These are phyloP conservation scores for Lycodopsis pacificus DNA, from an alignment of 2,797 vertebrate genomes.

Conservation along the genomic window DNA sequence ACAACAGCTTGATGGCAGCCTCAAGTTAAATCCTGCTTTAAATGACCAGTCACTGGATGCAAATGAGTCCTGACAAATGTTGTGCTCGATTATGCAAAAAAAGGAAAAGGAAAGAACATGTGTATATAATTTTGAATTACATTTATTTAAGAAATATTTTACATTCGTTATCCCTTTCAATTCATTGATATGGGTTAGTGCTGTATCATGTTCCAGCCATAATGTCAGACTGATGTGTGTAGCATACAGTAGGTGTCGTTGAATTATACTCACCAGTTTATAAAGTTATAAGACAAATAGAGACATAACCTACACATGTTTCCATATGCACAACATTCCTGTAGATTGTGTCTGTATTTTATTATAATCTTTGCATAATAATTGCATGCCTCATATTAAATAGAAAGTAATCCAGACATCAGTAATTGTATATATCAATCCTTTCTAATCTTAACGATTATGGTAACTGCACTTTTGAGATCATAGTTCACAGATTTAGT, in stretches of 20 bases:
- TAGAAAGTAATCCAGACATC: neutral
- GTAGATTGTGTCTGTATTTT: neutral
- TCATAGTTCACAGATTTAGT: neutral
- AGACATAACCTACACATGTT: neutral
- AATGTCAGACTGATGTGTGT: neutral
- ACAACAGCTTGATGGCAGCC: conserved; percentile 66
- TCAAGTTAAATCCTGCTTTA: conserved; percentile 61
- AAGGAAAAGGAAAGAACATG: neutral
- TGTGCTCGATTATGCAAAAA: conserved; percentile 38
- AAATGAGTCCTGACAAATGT: conserved; percentile 71
- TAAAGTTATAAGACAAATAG: neutral
- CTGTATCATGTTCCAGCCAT: neutral
- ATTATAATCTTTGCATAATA: neutral
- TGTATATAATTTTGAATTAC: conserved; percentile 5
- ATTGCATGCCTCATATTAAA: neutral
- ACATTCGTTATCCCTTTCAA: conserved; percentile 3
- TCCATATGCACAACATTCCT: neutral
- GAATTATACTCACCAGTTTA: conserved; percentile 9
- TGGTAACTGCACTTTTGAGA: neutral
- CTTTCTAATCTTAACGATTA: neutral
- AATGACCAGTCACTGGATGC: conserved; percentile 72
- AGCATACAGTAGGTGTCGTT: neutral
- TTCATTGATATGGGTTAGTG: neutral
- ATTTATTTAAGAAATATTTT: conserved; percentile 1
- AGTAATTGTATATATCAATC: neutral